Evolutionary conservation across 2,888 invertebrate species (phyloP).

Genomic region (Unio delphinus): DNA sequence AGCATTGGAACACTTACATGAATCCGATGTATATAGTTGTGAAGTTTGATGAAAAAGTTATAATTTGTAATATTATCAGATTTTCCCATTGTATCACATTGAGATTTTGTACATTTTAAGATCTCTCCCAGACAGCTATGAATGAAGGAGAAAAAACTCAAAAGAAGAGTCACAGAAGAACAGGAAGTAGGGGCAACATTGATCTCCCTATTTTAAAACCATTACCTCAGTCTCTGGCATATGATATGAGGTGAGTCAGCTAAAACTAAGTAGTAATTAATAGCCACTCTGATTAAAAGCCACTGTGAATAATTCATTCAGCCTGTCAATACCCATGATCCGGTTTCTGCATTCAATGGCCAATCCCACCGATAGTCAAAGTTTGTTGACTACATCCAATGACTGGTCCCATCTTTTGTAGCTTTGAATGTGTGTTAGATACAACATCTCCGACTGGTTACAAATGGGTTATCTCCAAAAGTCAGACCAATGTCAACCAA

Average conservation of each 20-base stretch:
- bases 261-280: too few species aligned
- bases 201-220: slow-evolving; percentile 77
- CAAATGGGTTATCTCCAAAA: too few species aligned
- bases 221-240: slow-evolving; percentile 86
- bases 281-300: too few species aligned
- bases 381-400: too few species aligned
- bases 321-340: too few species aligned
- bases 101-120: slow-evolving; percentile 71
- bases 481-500: too few species aligned
- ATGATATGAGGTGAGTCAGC: slow-evolving; percentile 84
- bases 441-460: too few species aligned
- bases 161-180: slow-evolving; percentile 53
- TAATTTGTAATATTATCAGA: background rate
- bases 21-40: background rate
- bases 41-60: background rate
- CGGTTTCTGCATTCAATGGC: too few species aligned
- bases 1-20: background rate
- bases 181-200: slow-evolving; percentile 63
- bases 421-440: too few species aligned
- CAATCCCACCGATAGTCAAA: too few species aligned
- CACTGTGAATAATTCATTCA: too few species aligned
- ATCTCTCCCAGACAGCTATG: slow-evolving; percentile 84
- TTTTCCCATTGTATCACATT: background rate
- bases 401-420: too few species aligned
- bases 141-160: slow-evolving; percentile 48